phyloP scores from a whole-genome alignment of 2,888 invertebrate genomes.

The Scrobipalpa costella region DNA sequence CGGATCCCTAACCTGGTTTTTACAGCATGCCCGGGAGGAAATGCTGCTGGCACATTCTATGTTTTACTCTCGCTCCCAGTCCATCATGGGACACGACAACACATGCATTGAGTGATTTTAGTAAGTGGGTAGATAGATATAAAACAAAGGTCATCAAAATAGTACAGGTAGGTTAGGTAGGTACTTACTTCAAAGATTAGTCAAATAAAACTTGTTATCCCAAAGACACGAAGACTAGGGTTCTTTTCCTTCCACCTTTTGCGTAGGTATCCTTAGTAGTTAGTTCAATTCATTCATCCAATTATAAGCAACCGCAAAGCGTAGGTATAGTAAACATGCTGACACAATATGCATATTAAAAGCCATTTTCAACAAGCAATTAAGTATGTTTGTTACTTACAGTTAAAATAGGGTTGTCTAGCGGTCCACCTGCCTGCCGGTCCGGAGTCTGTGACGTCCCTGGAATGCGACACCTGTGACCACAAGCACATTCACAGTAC shows the following conservation, averaged over 20 bases:
- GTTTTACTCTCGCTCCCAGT: too few species aligned
- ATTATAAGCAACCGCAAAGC: slow-evolving; percentile 13
- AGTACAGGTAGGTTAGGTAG: too few species aligned
- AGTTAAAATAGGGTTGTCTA: slow-evolving; percentile 55
- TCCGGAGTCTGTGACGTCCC: slow-evolving; percentile 67
- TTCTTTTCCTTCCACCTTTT: not conserved
- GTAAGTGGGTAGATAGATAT: not conserved
- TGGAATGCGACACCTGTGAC: slow-evolving; percentile 77
- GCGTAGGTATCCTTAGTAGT: not conserved
- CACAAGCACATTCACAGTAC: slow-evolving; percentile 67
- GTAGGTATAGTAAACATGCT: not conserved
- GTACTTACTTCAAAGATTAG: too few species aligned
- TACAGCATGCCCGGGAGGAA: too few species aligned
- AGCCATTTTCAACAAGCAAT: slow-evolving; percentile 23
- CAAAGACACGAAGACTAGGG: too few species aligned
- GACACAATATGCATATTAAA: slow-evolving; percentile 19
- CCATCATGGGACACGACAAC: not conserved
- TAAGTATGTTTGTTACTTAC: slow-evolving; percentile 21
- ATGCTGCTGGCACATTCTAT: too few species aligned
- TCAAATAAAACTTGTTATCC: too few species aligned
- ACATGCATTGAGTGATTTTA: not conserved
- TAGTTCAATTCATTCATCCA: not conserved
- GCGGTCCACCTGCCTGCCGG: slow-evolving; percentile 69
- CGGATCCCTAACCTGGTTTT: too few species aligned
- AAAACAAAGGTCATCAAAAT: too few species aligned